phyloP scores from a whole-genome alignment of 1,140 invertebrate species.

The Neodiprion fabricii region DNA sequence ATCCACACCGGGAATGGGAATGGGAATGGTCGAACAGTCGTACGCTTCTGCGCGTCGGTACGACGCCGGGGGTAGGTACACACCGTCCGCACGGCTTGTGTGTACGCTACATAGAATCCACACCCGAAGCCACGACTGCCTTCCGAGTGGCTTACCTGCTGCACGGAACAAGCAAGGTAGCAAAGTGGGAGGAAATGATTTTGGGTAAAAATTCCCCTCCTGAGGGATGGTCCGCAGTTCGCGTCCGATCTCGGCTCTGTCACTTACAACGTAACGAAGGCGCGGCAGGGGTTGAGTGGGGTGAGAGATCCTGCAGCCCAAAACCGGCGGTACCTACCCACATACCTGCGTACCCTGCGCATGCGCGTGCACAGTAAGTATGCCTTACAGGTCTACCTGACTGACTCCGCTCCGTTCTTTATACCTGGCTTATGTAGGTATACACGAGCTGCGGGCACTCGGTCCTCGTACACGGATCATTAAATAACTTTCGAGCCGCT shows the following conservation, averaged over 20 bases:
- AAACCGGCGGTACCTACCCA: background rate
- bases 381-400: background rate
- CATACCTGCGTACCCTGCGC: background rate
- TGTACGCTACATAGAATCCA: too few relatives aligned
- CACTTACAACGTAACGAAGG: background rate
- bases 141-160: too few relatives aligned
- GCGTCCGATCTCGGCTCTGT: background rate
- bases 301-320: conserved; percentile 42
- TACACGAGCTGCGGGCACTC: background rate
- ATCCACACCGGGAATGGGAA: too few relatives aligned
- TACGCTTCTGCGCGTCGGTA: too few relatives aligned
- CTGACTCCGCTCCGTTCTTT: background rate
- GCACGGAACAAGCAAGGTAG: background rate
- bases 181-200: background rate
- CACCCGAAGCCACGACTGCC: too few relatives aligned
- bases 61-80: too few relatives aligned
- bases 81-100: too few relatives aligned
- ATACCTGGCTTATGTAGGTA: background rate
- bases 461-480: background rate
- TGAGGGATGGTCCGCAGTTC: conserved; percentile 36
- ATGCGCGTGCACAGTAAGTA: background rate
- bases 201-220: conserved; percentile 22
- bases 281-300: background rate
- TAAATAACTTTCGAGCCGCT: conserved; percentile 7
- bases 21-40: too few relatives aligned